Evolutionary conservation across 2,113 vertebrate genomes (phyloP).

Genomic region (Canis aureus): DNA sequence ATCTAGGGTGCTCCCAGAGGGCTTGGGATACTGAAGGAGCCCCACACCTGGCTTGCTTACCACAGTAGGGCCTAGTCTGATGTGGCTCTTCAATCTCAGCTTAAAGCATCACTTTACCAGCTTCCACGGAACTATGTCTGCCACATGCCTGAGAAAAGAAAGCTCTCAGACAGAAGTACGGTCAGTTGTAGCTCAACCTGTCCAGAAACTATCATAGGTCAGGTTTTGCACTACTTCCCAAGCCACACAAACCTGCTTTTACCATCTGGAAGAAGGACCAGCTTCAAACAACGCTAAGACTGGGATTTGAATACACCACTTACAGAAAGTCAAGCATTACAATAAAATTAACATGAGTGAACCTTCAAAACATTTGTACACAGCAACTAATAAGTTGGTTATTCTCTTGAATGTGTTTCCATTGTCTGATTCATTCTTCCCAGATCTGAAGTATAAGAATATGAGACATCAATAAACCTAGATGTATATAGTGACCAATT

Average conservation of each 20-base stretch:
- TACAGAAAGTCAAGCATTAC: neutral
- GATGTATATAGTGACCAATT: neutral
- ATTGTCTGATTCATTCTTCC: slow-evolving; percentile 3
- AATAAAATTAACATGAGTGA: neutral
- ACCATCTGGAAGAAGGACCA: neutral
- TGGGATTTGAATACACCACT: neutral
- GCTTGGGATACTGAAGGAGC: neutral
- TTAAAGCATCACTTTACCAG: neutral
- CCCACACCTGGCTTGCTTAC: neutral
- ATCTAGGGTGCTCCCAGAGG: neutral
- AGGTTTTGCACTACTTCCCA: slow-evolving; percentile 1
- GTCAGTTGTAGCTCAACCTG: neutral
- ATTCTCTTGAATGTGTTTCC: neutral
- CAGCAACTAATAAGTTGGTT: neutral
- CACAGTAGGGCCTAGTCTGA: neutral
- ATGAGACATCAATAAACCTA: slow-evolving; percentile 28
- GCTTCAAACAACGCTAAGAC: neutral
- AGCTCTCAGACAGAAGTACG: neutral
- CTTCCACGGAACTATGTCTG: neutral
- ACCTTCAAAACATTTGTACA: neutral
- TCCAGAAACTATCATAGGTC: neutral
- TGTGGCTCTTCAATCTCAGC: neutral
- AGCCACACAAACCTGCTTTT: neutral
- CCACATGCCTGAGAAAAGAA: neutral
- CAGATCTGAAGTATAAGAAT: neutral